Evolutionary conservation across 2,113 vertebrate species (phyloP), one percentile per base, ranked within the genome.

Genomic region (Stigmatopora argus): DNA sequence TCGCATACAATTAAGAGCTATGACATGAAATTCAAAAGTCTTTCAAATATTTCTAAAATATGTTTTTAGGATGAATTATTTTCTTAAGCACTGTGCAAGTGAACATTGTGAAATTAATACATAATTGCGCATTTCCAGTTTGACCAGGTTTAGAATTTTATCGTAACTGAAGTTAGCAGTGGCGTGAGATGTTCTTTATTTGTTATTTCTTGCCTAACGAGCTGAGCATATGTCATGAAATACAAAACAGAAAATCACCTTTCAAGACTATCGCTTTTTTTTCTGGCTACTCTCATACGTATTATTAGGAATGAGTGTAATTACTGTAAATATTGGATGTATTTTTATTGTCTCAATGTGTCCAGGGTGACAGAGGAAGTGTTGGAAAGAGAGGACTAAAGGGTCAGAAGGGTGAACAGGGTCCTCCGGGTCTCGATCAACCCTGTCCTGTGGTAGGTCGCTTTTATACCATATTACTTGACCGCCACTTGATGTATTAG

Each of bases 351-450:
- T 53, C 4, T 53, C 62, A 1, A 65, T 9, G 67, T 55, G 44
- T 19, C 0, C 73, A 98, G 96, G 96, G 96, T 12, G 96, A 98
- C 62, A 87, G 94, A 84, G 94, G 96, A 49, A 63, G 90, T 2
- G 90, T 93, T 0, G 96, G 96, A 34, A 93, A 94, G 79, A 95
- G 93, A 89, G 96, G 96, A 65, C 90, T 94, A 61, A 98, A 97
- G 87, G 96, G 96, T 62, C 93, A 94, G 82, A 98, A 98, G 74
- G 96, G 96, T 56, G 96, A 98, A 45, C 96, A 96, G 4, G 96
- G 96, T 46, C 95, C 95, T 1, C 96, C 96, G 0, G 95, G 96
- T 46, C 87, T 98, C 78, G 96, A 98, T 76, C 96, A 98, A 85
- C 96, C 96, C 0, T 98, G 96, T 88, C 96, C 96, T 5, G 96